Percentiles rank a stretch among this genome's conserved stretches.
These are phyloP conservation scores for Bubalus kerabau DNA, from an alignment of 2,113 vertebrate species.

Conservation along the genomic window DNA sequence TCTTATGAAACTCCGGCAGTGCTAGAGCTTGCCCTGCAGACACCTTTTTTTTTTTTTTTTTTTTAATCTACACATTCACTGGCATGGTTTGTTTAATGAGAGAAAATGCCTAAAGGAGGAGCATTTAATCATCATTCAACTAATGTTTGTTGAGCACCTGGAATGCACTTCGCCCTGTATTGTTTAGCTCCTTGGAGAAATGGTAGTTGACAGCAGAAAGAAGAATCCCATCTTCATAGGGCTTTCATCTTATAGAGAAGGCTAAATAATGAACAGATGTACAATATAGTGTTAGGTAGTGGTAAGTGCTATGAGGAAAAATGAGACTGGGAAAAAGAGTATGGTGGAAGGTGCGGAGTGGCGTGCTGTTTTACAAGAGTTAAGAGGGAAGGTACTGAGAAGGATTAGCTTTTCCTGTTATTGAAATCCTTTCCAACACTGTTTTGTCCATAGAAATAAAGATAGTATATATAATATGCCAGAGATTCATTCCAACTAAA, in stretches of 20 bases:
- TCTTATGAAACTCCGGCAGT: not conserved
- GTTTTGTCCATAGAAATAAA: conserved; percentile 7
- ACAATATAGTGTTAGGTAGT: not conserved
- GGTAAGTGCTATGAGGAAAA: not conserved
- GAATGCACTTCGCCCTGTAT: not conserved
- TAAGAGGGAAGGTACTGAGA: not conserved
- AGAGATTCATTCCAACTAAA: not conserved
- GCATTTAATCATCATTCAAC: not conserved
- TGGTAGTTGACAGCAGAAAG: not conserved
- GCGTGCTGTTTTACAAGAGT: not conserved
- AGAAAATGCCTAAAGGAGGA: not conserved
- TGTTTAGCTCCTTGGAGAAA: not conserved
- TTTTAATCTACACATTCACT: not conserved
- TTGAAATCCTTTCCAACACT: not conserved
- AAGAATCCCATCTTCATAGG: not conserved
- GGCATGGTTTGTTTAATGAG: not conserved
- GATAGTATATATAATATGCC: not conserved
- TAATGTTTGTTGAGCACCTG: not conserved
- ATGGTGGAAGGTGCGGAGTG: not conserved
- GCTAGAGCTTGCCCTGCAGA: not conserved
- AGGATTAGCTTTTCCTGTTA: not conserved
- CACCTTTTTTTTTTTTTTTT: not conserved
- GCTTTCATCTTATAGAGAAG: not conserved
- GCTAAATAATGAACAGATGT: not conserved
- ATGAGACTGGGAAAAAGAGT: not conserved